A percentile compares a stretch with the other conserved stretches of the same genome.
Evolutionary conservation across 2,113 vertebrate genomes (phyloP).

Genomic region (Morone saxatilis): DNA sequence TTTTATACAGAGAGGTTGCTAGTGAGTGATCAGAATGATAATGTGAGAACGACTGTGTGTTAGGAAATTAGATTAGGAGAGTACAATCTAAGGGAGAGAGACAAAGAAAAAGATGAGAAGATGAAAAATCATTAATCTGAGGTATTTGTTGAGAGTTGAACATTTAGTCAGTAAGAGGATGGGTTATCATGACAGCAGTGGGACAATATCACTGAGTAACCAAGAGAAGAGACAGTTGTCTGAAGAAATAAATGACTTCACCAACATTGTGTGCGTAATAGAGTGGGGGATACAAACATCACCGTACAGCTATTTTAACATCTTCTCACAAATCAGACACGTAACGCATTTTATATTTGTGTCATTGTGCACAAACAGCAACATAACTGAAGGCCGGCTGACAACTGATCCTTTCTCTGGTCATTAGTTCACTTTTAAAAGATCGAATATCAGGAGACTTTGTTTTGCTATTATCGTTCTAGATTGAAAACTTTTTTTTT

Average conservation of each 20-base stretch:
- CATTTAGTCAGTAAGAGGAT: neutral
- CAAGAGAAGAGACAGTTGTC: neutral
- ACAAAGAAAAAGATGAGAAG: neutral
- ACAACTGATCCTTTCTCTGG: neutral
- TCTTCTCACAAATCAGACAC: slow-evolving; percentile 1
- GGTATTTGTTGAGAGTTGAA: slow-evolving; percentile 6
- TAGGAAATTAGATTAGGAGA: neutral
- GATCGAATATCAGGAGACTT: neutral
- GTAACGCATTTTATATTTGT: neutral
- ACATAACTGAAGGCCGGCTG: neutral
- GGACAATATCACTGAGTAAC: neutral
- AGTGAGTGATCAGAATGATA: slow-evolving; percentile 36
- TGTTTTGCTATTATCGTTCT: neutral
- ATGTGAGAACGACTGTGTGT: slow-evolving; percentile 6
- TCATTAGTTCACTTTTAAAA: neutral
- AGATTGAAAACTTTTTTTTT: too few relatives aligned
- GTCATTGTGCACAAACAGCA: neutral
- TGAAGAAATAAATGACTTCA: neutral
- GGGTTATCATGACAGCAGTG: neutral
- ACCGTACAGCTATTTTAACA: neutral
- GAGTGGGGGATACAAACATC: neutral
- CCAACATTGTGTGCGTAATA: too few relatives aligned
- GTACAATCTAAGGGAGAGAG: neutral
- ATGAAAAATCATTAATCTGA: neutral
- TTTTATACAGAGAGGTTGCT: slow-evolving; percentile 12